Conservation (phyloP, 2,797 vertebrate genomes). For the Hydrolagus colliei region DNA sequence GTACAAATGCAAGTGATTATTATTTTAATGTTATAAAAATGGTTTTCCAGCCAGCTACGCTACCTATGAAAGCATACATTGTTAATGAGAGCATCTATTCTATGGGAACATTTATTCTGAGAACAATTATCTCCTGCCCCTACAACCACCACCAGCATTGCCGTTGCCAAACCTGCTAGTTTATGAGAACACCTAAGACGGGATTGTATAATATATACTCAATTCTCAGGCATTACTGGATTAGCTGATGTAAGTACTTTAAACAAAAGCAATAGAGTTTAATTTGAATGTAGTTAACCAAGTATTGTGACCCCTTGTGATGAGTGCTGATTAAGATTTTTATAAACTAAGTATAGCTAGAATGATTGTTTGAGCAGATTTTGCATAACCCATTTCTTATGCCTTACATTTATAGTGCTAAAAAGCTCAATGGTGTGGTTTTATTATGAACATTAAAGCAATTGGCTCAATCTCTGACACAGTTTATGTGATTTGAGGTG, state of each 20-base stretch:
- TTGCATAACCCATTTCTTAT: background rate
- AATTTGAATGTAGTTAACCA: slow-evolving; percentile 23
- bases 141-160: background rate
- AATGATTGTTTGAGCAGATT: slow-evolving; percentile 5
- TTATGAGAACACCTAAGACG: background rate
- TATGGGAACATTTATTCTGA: background rate
- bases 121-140: background rate
- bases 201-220: background rate
- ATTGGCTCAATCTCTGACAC: background rate
- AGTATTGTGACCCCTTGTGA: background rate
- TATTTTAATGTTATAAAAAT: no score
- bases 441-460: background rate
- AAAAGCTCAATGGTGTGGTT: background rate
- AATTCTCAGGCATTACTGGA: slow-evolving; percentile 3
- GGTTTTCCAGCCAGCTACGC: no score
- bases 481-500: background rate
- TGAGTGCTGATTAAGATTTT: slow-evolving; percentile 8
- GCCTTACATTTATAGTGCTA: background rate
- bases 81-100: background rate
- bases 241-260: slow-evolving; percentile 19
- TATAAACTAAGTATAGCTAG: background rate
- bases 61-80: background rate
- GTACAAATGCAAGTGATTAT: no score
- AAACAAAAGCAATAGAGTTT: slow-evolving; percentile 20
- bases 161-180: background rate